A percentile compares a stretch with the other conserved stretches of the same genome.
These are phyloP conservation scores for Ictalurus punctatus DNA, from an alignment of 2,113 vertebrate genomes.

Conservation along the genomic window DNA sequence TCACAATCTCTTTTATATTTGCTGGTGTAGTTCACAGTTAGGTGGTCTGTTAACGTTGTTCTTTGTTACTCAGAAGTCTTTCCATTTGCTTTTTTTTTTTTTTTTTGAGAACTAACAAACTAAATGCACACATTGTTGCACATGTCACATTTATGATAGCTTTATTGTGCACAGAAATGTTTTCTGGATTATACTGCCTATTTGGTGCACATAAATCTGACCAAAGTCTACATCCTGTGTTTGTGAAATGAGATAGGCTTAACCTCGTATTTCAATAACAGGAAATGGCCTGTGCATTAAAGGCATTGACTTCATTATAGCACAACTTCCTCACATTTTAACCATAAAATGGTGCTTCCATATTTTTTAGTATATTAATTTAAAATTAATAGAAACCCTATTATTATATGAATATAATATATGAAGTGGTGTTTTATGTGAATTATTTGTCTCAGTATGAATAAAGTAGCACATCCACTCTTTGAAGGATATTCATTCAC, in stretches of 20 bases:
- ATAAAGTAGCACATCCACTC: not conserved
- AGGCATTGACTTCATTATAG: not conserved
- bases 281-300: constrained; percentile 60
- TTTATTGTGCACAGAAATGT: not conserved
- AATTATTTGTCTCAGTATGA: not conserved
- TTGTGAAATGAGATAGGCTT: constrained; percentile 61
- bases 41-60: not conserved
- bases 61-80: not conserved
- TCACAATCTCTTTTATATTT: not conserved
- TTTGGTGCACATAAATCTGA: constrained; percentile 43
- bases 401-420: not conserved
- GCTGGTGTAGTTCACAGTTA: not conserved
- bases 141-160: not conserved
- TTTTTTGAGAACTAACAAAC: not conserved
- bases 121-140: not conserved
- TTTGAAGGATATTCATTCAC: not conserved
- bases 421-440: not conserved
- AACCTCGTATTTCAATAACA: constrained; percentile 59
- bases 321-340: constrained; percentile 15
- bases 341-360: constrained; percentile 8
- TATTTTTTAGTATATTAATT: not conserved
- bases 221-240: constrained; percentile 64
- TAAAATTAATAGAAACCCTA: not conserved
- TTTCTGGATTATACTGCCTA: constrained; percentile 3
- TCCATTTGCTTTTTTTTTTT: not conserved